Conservation (phyloP, 2,113 vertebrate species). For the Chaenogobius annularis region DNA sequence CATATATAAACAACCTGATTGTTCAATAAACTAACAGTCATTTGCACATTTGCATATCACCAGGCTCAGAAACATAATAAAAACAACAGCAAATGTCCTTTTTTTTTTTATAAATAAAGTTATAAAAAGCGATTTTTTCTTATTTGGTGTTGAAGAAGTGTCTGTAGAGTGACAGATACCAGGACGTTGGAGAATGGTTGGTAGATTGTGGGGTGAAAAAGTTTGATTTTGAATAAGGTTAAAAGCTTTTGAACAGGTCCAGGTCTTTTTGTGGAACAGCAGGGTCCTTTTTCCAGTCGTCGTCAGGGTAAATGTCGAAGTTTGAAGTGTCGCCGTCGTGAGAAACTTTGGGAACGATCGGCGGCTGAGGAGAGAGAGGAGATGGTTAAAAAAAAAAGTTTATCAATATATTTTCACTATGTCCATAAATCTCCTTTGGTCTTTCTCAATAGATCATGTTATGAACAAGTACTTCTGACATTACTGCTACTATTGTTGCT, state of each 20-base stretch:
- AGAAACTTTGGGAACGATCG: slow-evolving; percentile 89
- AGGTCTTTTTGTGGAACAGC: slow-evolving; percentile 85
- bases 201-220: background rate
- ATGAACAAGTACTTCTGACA: too few species aligned
- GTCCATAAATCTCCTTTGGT: too few species aligned
- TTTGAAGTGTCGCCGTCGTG: slow-evolving; percentile 93
- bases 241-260: slow-evolving; percentile 94
- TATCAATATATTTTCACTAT: too few species aligned
- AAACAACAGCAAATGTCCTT: background rate
- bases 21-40: slow-evolving; percentile 1
- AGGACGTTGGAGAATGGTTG: background rate
- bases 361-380: slow-evolving; percentile 78
- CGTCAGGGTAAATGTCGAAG: slow-evolving; percentile 94
- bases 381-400: too few species aligned
- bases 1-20: slow-evolving; percentile 5
- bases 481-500: too few species aligned
- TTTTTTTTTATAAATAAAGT: background rate
- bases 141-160: background rate
- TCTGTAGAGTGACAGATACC: background rate
- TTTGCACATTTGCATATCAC: slow-evolving; percentile 2
- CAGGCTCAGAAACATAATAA: background rate
- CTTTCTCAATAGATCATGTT: too few species aligned
- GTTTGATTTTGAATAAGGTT: slow-evolving; percentile 42
- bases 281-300: slow-evolving; percentile 85
- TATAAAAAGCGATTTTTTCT: background rate